These are phyloP conservation scores for Scaptomyza caliginosa DNA, from an alignment of 2,888 invertebrate genomes.

Conservation along the genomic window DNA sequence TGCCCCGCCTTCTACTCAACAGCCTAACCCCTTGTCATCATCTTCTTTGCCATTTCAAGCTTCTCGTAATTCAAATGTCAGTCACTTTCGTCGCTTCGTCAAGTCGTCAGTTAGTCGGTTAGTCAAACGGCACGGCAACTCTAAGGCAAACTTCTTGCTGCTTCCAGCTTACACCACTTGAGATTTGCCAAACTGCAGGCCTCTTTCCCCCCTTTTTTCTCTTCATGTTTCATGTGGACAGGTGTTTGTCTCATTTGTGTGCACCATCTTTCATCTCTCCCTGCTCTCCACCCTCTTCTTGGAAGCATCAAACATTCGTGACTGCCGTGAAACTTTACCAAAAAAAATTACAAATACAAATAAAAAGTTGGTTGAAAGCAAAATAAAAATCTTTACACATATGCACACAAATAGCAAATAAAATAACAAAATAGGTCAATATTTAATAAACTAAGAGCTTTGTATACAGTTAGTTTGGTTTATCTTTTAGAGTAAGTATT, in stretches of 20 bases:
- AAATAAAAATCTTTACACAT: not conserved
- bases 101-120: slow-evolving; percentile 43
- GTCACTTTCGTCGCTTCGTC: slow-evolving; percentile 56
- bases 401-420: not conserved
- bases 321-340: slow-evolving; percentile 17
- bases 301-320: slow-evolving; percentile 3
- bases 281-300: not conserved
- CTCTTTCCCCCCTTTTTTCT: not conserved
- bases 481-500: too few relatives aligned
- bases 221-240: slow-evolving; percentile 44
- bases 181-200: slow-evolving; percentile 29
- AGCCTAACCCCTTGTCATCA: not conserved
- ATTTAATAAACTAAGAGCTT: not conserved
- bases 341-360: slow-evolving; percentile 9
- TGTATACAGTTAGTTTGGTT: too few relatives aligned
- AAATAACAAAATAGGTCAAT: not conserved
- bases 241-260: slow-evolving; percentile 63
- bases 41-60: slow-evolving; percentile 21
- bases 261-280: not conserved
- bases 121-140: slow-evolving; percentile 54
- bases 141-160: slow-evolving; percentile 61
- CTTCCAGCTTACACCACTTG: slow-evolving; percentile 58
- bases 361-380: slow-evolving; percentile 36
- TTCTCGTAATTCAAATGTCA: slow-evolving; percentile 75
- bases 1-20: not conserved